phyloP scores from a whole-genome alignment of 2,113 vertebrate genomes.

The Himantopus leucocephalus region DNA sequence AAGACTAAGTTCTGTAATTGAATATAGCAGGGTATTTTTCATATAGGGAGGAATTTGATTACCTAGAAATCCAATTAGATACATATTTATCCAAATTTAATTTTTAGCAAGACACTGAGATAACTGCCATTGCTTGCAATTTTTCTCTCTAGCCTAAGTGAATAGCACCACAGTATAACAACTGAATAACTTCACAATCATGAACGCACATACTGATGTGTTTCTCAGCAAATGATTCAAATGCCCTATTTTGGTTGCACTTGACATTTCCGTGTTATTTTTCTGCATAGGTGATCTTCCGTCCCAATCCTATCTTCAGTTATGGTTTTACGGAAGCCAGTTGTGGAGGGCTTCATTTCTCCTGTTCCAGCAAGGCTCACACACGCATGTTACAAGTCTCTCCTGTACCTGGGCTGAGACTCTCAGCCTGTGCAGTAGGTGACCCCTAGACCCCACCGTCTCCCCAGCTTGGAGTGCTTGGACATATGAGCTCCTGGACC shows the following conservation, averaged over 20 bases:
- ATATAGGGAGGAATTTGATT: neutral
- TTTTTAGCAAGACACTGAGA: neutral
- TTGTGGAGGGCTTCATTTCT: neutral
- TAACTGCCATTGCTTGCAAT: neutral
- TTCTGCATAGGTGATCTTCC: neutral
- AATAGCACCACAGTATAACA: neutral
- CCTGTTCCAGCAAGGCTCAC: rapidly evolving
- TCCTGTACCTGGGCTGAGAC: neutral
- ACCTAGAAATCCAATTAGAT: neutral
- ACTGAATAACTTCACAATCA: neutral
- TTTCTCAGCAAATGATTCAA: neutral
- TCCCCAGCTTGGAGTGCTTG: neutral
- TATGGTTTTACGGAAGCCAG: neutral
- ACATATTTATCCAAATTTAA: neutral
- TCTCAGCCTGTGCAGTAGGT: neutral
- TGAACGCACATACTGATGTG: neutral
- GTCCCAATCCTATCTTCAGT: neutral
- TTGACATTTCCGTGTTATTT: neutral
- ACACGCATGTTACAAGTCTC: neutral
- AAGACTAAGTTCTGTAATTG: neutral
- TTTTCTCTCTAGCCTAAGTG: neutral
- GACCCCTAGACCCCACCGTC: neutral
- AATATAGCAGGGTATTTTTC: neutral
- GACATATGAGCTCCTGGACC: neutral
- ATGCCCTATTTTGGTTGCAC: neutral